Conservation (phyloP, 2,888 invertebrate genomes). For the Drosophila niveifrons region DNA sequence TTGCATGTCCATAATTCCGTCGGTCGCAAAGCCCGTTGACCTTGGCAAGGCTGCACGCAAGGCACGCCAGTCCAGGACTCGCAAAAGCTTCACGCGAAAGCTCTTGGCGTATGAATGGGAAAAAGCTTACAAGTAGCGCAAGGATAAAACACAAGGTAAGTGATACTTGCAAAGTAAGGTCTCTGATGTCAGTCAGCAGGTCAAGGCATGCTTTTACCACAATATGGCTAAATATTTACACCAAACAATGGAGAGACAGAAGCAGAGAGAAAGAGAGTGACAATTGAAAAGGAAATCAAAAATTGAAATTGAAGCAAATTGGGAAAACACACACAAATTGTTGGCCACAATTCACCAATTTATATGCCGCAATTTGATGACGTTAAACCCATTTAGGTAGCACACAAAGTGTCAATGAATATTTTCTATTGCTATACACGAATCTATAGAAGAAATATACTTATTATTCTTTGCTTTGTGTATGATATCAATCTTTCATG, state of each 20-base stretch:
- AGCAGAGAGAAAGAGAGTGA: not conserved
- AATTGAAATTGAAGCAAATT: not conserved
- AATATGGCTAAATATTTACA: not conserved
- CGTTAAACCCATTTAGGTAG: constrained; percentile 11
- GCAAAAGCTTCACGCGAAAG: constrained; percentile 42
- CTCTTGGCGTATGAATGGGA: constrained; percentile 55
- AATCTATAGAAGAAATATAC: constrained; percentile 11
- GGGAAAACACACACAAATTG: not conserved
- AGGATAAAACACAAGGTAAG: constrained; percentile 47
- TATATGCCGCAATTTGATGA: not conserved
- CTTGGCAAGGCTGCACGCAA: constrained; percentile 63
- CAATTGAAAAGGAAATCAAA: not conserved
- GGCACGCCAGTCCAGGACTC: constrained; percentile 17
- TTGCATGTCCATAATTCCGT: constrained; percentile 37
- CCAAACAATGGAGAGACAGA: not conserved
- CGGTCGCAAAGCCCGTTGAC: constrained; percentile 43
- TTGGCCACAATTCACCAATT: not conserved
- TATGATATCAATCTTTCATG: constrained; percentile 42
- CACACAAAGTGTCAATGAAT: constrained; percentile 33
- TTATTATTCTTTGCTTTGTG: constrained; percentile 11
- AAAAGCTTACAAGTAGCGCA: constrained; percentile 60
- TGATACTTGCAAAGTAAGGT: constrained; percentile 16
- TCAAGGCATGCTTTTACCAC: constrained; percentile 59
- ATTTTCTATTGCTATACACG: constrained; percentile 17
- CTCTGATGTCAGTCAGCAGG: constrained; percentile 41